Evolutionary conservation across 2,113 vertebrate genomes (phyloP), one percentile per base, ranked within the genome.

Genomic region (Campylorhamphus procurvoides): DNA sequence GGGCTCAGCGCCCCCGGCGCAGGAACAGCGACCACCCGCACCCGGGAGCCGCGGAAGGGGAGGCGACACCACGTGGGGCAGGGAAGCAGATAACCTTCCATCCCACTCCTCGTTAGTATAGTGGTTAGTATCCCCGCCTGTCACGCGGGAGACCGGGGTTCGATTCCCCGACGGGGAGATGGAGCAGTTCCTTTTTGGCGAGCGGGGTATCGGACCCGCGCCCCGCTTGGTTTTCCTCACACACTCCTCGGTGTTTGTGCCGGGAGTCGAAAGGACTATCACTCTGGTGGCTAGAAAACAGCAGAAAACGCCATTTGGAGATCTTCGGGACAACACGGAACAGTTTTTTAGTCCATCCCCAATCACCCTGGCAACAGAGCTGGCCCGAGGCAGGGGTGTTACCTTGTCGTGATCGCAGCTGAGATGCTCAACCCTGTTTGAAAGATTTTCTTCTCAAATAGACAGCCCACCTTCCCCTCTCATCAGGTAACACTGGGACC

Each of bases 111-210:
- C 93, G 80, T 95, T 96, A 95, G 93, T 95, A 92, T 92, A 96
- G 93, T 96, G 94, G 96, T 95, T 3, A 96, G 96, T 96, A 96
- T 96, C 96, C 94, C 94, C 96, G 95, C 93, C 90, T 96, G 95
- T 93, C 96, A 95, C 93, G 92, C 95, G 92, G 93, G 96, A 96
- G 96, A 95, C 88, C 50, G 82, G 93, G 93, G 87, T 93, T 95
- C 77, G 87, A 87, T 95, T 93, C 94, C 90, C 87, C 90, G 90
- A 87, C 87, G 94, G 78, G 83, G 87, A 68, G 27, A 17, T 44
- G 17, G 44, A 44, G 13, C 17, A 44, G 17, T 7, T 18, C 17
- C 13, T 27, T 62, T 49, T 0, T 1, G 2, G 9, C 7, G 1
- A 31, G 7, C 5, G 2, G 8, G 2, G 0, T 14, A 24, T 39